Conservation (phyloP, 2,888 invertebrate genomes). For the Diaperis boleti region DNA sequence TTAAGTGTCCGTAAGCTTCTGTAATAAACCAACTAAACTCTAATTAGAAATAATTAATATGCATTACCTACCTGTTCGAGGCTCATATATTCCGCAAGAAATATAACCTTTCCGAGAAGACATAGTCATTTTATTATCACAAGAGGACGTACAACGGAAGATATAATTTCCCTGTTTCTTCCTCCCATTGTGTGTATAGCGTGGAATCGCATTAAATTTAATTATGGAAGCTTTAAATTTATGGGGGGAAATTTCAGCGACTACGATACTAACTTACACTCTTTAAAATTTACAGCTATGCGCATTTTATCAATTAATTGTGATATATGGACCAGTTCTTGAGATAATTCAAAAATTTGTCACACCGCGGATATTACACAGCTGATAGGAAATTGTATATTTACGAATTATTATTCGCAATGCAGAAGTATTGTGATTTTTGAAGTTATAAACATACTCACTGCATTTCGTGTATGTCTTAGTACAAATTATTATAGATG, state of each 20-base stretch:
- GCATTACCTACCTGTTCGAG: slow-evolving; percentile 38
- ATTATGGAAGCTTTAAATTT: slow-evolving; percentile 27
- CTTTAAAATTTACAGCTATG: neutral
- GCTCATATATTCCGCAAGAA: slow-evolving; percentile 35
- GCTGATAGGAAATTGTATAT: no score
- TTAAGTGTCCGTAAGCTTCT: slow-evolving; percentile 44
- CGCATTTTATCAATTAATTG: neutral
- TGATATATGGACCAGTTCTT: no score
- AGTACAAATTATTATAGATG: no score
- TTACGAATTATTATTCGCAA: no score
- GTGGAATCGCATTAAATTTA: slow-evolving; percentile 35
- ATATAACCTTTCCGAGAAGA: slow-evolving; percentile 23
- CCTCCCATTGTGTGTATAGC: slow-evolving; percentile 35
- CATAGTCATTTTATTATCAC: slow-evolving; percentile 31
- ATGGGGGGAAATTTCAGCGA: slow-evolving; percentile 10
- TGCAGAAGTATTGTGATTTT: no score
- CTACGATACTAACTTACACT: neutral
- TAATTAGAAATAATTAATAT: slow-evolving; percentile 46
- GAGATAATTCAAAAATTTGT: no score
- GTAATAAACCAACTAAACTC: slow-evolving; percentile 50
- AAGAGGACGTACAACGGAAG: slow-evolving; percentile 32
- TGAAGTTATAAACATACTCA: no score
- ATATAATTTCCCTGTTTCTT: slow-evolving; percentile 37
- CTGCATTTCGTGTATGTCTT: no score
- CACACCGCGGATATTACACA: no score